Conservation (phyloP, 2,888 invertebrate species). For the Didymodactylos carnosus region DNA sequence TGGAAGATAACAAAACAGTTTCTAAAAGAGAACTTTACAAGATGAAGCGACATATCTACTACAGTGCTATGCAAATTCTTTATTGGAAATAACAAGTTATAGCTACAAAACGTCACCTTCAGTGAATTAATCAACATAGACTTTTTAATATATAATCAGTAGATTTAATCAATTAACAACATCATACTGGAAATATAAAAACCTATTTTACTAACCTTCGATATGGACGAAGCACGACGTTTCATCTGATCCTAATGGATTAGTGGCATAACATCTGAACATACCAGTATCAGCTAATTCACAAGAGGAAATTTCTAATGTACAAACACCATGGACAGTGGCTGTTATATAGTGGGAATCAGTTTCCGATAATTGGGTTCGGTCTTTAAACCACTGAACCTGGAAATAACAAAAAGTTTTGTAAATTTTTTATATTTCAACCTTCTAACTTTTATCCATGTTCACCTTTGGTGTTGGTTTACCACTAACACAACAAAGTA, state of each 20-base stretch:
- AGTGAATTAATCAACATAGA: too few species aligned
- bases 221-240: slow-evolving; percentile 84
- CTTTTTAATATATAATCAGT: too few species aligned
- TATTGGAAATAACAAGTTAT: too few species aligned
- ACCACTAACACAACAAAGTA: slow-evolving; percentile 82
- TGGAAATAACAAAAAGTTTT: neutral
- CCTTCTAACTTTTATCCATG: neutral
- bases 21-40: too few species aligned
- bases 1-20: too few species aligned
- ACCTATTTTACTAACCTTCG: slow-evolving; percentile 46
- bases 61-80: too few species aligned
- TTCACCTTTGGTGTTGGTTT: slow-evolving; percentile 61
- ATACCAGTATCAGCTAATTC: slow-evolving; percentile 82
- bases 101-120: too few species aligned
- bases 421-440: neutral
- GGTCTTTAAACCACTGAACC: slow-evolving; percentile 57
- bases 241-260: slow-evolving; percentile 79
- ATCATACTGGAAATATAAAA: neutral
- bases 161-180: rapidly evolving
- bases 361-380: slow-evolving; percentile 65
- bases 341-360: slow-evolving; percentile 61
- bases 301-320: slow-evolving; percentile 84
- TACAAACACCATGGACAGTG: slow-evolving; percentile 79
- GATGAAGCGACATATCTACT: too few species aligned
- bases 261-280: slow-evolving; percentile 77